A percentile compares a stretch with the other conserved stretches of the same genome.
Evolutionary conservation across 2,797 vertebrate species (phyloP).

Genomic region (Oophaga sylvatica): DNA sequence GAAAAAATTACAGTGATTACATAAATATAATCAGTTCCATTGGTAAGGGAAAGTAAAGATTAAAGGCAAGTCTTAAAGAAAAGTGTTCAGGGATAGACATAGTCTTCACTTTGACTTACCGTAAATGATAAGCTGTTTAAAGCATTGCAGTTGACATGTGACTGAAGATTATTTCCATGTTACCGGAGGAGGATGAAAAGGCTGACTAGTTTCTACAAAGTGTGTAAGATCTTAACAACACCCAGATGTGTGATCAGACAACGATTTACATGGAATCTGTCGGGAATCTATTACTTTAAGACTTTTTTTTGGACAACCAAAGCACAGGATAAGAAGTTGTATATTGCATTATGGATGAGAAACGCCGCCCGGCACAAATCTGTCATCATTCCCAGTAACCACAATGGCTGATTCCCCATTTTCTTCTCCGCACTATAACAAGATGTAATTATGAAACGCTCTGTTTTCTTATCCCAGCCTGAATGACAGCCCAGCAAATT

Average conservation of each 20-base stretch:
- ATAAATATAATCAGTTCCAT: too few species aligned
- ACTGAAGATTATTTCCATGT: not conserved
- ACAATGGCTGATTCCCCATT: not conserved
- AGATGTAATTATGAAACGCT: conserved; percentile 47
- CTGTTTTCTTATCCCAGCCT: conserved; percentile 27
- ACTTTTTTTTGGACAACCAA: not conserved
- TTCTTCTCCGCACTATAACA: conserved; percentile 16
- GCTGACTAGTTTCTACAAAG: not conserved
- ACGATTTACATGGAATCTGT: conserved; percentile 1
- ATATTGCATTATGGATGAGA: conserved; percentile 28
- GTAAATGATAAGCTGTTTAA: not conserved
- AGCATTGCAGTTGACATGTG: not conserved
- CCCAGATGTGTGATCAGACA: conserved; percentile 5
- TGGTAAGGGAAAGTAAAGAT: too few species aligned
- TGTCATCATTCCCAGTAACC: conserved; percentile 27
- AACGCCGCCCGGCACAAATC: not conserved
- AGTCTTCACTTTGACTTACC: too few species aligned
- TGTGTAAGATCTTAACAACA: not conserved
- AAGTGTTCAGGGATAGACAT: too few species aligned
- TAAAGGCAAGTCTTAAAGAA: too few species aligned
- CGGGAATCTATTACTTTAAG: not conserved
- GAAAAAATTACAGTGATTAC: too few species aligned
- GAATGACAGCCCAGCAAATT: conserved; percentile 44
- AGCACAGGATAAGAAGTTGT: not conserved
- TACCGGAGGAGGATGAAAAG: not conserved